Evolutionary conservation across 1,140 invertebrate species (phyloP), one percentile per base, ranked within the genome.

Genomic region (Drosophila mauritiana): DNA sequence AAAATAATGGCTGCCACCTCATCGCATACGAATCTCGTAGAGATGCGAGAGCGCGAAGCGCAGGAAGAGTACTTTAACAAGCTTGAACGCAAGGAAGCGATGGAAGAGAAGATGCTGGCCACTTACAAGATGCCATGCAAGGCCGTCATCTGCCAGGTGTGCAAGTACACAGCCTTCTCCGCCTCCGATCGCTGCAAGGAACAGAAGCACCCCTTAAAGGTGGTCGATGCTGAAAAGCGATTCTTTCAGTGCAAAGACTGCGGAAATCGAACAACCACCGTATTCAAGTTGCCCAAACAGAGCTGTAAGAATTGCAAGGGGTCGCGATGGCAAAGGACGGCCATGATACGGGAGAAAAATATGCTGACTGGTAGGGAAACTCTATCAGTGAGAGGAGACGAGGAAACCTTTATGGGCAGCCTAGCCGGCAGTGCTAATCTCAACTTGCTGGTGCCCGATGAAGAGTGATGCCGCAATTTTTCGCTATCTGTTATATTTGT

Each of bases 221-320:
- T 96, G 1, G 94, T 96, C 10, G 95, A 97, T 89, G 95, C 96
- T 0, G 94, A 95, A 15, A 98, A 98, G 86, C 94, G 97, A 65
- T 99, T 98, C 92, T 99, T 98, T 92, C 96, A 97, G 92, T 99
- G 98, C 93, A 94, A 94, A 22, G 95, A 97, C 86, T 99, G 98
- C 92, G 95, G 95, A 34, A 96, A 97, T 82, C 94, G 97, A 77
- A 97, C 96, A 3, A 94, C 95, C 46, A 95, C 95, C 43, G 93
- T 98, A 22, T 95, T 97, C 34, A 93, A 96, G 67, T 93, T 98
- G 45, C 98, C 98, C 1, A 93, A 95, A 25, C 92, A 94, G 58
- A 93, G 95, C 61, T 99, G 97, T 91, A 95, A 94, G 51, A 96
- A 96, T 80, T 98, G 97, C 90, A 94, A 94, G 46, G 93, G 94